Conservation (phyloP, 2,888 invertebrate species). For the Oxycera nigricornis region DNA sequence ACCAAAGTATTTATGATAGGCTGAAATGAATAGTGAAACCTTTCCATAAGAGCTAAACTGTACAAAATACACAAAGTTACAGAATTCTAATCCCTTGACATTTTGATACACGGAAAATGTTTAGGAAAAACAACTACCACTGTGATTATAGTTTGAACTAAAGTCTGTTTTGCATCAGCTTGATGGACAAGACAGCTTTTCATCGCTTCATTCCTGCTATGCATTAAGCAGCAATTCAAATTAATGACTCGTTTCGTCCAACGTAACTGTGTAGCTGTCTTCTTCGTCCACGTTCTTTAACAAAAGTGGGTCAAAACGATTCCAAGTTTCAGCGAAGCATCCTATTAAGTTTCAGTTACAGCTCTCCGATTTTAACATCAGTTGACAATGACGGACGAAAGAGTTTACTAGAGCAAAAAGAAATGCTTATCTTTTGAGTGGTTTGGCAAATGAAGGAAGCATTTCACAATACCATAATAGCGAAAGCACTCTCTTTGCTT, state of each 20-base stretch:
- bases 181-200: neutral
- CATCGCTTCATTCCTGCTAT: neutral
- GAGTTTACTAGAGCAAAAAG: conserved; percentile 1
- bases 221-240: conserved; percentile 16
- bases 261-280: neutral
- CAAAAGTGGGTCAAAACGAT: conserved; percentile 19
- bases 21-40: no score
- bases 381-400: conserved; percentile 22
- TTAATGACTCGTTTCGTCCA: conserved; percentile 3
- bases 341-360: conserved; percentile 22
- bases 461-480: neutral
- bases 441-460: neutral
- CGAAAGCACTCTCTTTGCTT: neutral
- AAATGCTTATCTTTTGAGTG: conserved; percentile 6
- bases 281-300: neutral
- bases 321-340: neutral
- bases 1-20: no score
- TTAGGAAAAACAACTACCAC: no score
- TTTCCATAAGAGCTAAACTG: no score
- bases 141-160: neutral
- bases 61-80: no score
- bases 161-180: neutral
- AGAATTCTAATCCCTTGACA: no score
- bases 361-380: conserved; percentile 13
- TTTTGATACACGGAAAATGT: no score